Base-by-base conservation (phyloP, 92 coral and sea anemone species). In the Metridium senile region DNA sequence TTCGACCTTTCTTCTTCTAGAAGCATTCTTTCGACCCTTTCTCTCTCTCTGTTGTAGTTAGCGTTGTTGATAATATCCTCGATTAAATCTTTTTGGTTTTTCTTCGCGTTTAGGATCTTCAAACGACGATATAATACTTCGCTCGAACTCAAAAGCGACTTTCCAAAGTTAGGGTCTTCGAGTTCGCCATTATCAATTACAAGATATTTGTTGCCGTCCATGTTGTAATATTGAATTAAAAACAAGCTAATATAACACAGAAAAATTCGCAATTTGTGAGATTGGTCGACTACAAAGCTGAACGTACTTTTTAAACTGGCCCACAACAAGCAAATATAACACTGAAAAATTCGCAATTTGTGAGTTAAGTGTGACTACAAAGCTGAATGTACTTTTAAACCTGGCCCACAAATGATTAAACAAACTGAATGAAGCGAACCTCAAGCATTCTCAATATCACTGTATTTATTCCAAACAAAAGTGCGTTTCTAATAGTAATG, bases 41-140 rank as follows among this genome's bases (percentile, higher is more conserved):
- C 71, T 56, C 19, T 76, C 45, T 56, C 76, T 65, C 53, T 53
- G 29, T 33, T 72, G 66, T 59, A 72, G 13, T 34, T 30, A 9
- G 28, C 66, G 17, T 53, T 61, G 2, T 72, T 72, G 31, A 72
- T 30, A 21, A 72, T 54, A 6, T 54, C 76, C 29, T 72, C 76
- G 19, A 76, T 31, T 19, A 76, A 33, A 0, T 62, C 34, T 52
- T 49, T 43, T 28, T 49, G 81, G 45, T 66, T 76, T 65, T 43
- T 66, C 35, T 26, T 65, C 0, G 81, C 33, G 31, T 21, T 61
- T 19, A 33, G 73, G 20, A 76, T 47, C 10, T 33, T 45, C 10
- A 66, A 34, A 11, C 72, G 70, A 9, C 81, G 81, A 22, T 66
- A 76, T n/a, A 62, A 33, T 20, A 43, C 20, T 34, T 76, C 81